phyloP scores from a whole-genome alignment of 2,888 invertebrate species.

The Polia nebulosa region DNA sequence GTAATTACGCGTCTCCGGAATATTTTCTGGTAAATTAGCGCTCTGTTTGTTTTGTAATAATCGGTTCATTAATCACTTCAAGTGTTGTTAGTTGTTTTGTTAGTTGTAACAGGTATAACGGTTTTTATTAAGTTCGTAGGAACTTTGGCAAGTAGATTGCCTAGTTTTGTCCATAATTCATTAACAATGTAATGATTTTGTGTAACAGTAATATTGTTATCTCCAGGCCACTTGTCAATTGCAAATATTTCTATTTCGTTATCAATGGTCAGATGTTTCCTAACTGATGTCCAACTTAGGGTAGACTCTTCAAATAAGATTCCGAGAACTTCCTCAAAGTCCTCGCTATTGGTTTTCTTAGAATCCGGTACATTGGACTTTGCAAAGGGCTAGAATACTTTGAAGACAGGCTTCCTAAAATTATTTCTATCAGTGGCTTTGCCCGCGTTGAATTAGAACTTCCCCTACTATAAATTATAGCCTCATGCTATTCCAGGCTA shows the following conservation, averaged over 20 bases:
- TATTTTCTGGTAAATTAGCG: conserved; percentile 59
- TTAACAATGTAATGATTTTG: background rate
- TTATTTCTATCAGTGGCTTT: too few species aligned
- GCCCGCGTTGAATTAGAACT: too few species aligned
- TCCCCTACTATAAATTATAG: too few species aligned
- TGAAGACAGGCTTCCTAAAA: background rate
- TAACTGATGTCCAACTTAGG: conserved; percentile 7
- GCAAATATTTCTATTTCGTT: conserved; percentile 17
- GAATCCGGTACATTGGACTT: background rate
- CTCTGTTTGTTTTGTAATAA: conserved; percentile 62
- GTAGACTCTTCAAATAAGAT: conserved; percentile 2
- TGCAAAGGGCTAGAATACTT: conserved; percentile 7
- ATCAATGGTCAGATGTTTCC: conserved; percentile 10
- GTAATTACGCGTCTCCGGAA: conserved; percentile 55
- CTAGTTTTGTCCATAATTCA: background rate
- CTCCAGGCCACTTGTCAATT: background rate
- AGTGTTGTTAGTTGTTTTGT: conserved; percentile 29
- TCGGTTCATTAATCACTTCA: conserved; percentile 55
- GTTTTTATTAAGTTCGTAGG: conserved; percentile 24
- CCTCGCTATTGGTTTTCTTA: conserved; percentile 1
- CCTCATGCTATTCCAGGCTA: too few species aligned
- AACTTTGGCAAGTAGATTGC: conserved; percentile 4
- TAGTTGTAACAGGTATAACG: background rate
- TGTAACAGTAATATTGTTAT: background rate
- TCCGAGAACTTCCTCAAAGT: conserved; percentile 15